Conservation (phyloP, 2,797 vertebrate genomes). For the Sarcoramphus papa region DNA sequence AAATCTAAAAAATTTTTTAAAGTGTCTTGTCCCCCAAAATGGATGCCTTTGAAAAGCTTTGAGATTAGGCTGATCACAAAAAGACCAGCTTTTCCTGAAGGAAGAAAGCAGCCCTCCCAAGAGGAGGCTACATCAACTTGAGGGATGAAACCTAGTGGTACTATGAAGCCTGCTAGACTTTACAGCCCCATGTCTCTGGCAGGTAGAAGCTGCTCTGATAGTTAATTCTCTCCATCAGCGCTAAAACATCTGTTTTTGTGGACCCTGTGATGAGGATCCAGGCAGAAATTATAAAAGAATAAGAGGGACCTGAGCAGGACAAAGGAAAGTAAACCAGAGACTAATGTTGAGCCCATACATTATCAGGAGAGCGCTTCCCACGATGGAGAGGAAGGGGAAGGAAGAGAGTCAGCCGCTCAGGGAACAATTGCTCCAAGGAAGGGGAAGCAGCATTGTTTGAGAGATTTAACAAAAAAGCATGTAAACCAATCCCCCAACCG, state of each 20-base stretch:
- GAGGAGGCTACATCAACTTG: background rate
- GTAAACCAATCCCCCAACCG: background rate
- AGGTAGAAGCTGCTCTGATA: background rate
- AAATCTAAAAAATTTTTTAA: background rate
- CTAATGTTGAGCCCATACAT: background rate
- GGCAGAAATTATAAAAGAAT: background rate
- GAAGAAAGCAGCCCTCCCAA: background rate
- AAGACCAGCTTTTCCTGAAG: background rate
- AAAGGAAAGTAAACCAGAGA: background rate
- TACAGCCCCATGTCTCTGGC: background rate
- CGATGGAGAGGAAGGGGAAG: background rate
- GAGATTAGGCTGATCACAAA: background rate
- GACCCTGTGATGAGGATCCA: background rate
- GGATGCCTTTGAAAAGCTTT: background rate
- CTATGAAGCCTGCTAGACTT: background rate
- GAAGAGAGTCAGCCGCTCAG: background rate
- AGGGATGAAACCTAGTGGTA: background rate
- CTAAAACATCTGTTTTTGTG: background rate
- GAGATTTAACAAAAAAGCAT: background rate
- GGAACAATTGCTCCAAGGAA: conserved; percentile 50
- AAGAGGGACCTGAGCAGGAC: background rate
- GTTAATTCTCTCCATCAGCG: background rate
- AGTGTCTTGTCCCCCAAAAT: background rate
- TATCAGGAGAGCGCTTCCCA: background rate
- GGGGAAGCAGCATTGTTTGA: conserved; percentile 36